Conservation (phyloP, 2,797 vertebrate species). For the Rhyacichthys aspro region DNA sequence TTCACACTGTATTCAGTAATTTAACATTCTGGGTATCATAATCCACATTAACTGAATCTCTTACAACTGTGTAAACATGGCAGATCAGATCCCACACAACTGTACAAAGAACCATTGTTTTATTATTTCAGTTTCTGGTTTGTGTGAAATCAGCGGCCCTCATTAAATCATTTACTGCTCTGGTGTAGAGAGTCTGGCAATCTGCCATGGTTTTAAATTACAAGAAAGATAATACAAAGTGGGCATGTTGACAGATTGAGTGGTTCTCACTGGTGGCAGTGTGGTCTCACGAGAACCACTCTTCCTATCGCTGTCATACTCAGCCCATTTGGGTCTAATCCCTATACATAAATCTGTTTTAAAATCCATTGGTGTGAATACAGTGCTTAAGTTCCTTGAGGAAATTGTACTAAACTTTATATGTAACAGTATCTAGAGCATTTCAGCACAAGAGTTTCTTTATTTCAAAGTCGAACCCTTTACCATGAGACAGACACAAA, state of each 20-base stretch:
- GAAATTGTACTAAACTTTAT: slow-evolving; percentile 1
- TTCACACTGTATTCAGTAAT: too few species aligned
- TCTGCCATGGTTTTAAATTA: slow-evolving; percentile 51
- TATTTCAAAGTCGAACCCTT: slow-evolving; percentile 1
- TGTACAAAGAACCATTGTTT: not conserved
- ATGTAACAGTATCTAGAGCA: slow-evolving; percentile 23
- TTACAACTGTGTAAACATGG: not conserved
- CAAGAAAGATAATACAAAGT: slow-evolving; percentile 55
- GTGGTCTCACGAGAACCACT: slow-evolving; percentile 45
- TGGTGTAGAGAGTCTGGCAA: slow-evolving; percentile 36
- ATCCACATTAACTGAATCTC: not conserved
- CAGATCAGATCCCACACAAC: not conserved
- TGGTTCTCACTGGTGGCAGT: slow-evolving; percentile 43
- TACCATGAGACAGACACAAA: not conserved
- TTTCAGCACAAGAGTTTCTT: slow-evolving; percentile 18
- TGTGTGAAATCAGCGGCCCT: not conserved
- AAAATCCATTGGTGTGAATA: slow-evolving; percentile 14
- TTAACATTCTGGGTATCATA: too few species aligned
- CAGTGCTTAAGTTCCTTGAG: slow-evolving; percentile 16
- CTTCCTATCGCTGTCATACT: slow-evolving; percentile 35
- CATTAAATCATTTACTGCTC: slow-evolving; percentile 41
- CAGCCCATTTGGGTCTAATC: slow-evolving; percentile 38
- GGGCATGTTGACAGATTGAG: slow-evolving; percentile 46
- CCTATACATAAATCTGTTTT: slow-evolving; percentile 27
- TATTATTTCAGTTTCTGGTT: slow-evolving; percentile 1